These are phyloP conservation scores for Drosophila peninsularis DNA, from an alignment of 2,888 invertebrate genomes.

Conservation along the genomic window DNA sequence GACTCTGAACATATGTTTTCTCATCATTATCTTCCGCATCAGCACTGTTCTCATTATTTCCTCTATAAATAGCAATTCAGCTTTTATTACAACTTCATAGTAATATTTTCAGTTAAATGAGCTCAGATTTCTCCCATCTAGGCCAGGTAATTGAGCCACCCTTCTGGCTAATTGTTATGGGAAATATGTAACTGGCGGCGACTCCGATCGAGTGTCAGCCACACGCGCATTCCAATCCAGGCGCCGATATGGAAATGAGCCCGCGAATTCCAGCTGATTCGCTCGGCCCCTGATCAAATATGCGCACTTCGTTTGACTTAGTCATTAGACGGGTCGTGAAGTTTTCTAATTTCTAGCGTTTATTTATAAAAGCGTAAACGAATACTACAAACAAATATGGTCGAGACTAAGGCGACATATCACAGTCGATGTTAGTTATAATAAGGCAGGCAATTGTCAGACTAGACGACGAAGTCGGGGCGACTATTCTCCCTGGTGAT, in stretches of 20 bases:
- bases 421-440: constrained; percentile 55
- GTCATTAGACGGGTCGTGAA: constrained; percentile 45
- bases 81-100: neutral
- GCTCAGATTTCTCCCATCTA: neutral
- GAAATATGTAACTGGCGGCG: constrained; percentile 17
- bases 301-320: constrained; percentile 50
- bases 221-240: constrained; percentile 39
- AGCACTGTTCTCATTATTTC: neutral
- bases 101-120: neutral
- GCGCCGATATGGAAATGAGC: constrained; percentile 29
- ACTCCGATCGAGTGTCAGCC: constrained; percentile 18
- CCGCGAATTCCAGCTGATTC: neutral
- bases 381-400: constrained; percentile 41
- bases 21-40: too few species aligned
- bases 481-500: constrained; percentile 80
- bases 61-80: neutral
- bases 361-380: constrained; percentile 58
- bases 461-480: constrained; percentile 62
- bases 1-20: too few species aligned
- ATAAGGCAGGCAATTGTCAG: constrained; percentile 12
- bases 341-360: constrained; percentile 32
- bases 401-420: constrained; percentile 64
- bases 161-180: constrained; percentile 40
- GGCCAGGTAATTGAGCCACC: neutral
- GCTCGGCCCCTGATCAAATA: constrained; percentile 18